Base-by-base conservation (phyloP, 1,140 invertebrate species). In the Drosophila orena region DNA sequence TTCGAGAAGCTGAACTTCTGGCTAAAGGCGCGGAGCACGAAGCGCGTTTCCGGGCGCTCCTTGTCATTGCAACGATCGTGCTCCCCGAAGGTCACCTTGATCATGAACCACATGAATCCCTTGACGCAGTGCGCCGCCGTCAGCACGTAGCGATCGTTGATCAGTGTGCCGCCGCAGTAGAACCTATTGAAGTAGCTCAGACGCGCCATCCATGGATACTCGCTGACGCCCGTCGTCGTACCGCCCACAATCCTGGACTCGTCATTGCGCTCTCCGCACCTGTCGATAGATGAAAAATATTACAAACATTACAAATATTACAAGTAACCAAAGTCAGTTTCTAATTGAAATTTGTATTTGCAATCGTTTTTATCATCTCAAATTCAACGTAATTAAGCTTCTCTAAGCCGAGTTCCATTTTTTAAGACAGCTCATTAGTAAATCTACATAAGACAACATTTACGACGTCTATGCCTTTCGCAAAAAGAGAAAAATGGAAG, bases 31-130 rank as follows among this genome's bases (percentile, higher is more conserved):
- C 96, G 92, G 11, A 97, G 92, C 10, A 97, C 94, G 88, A 96
- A 97, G 60, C 96, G 93, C 0, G 95, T 95, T 93, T 97, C 96
- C 0, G 96, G 95, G 43, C 94, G 92, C 34, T 88, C 90, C 47
- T 94, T 95, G n/a, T 95, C 94, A 69, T 95, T 94, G 90, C 96
- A 97, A n/a, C 96, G 94, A 91, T 97, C 95, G 83, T 97, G 96
- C 84, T 97, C 96, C 0, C 96, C 96, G 79, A 97, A 96, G 11
- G 96, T 97, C 24, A 97, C 96, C 92, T 96, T 96, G 81, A 97
- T 97, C 96, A 97, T 96, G 91, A 97, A 97, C 96, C 96, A 97
- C 95, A 97, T 96, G 83, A 97, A 97, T 50, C 96, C 96, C 94
- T 96, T 96, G 62, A 97, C 95, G 83, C 96, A 97, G 88, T 97